A percentile compares a stretch with the other conserved stretches of the same genome.
Conservation (phyloP, 1,140 invertebrate species). For the Dinothrombium tinctorium region DNA sequence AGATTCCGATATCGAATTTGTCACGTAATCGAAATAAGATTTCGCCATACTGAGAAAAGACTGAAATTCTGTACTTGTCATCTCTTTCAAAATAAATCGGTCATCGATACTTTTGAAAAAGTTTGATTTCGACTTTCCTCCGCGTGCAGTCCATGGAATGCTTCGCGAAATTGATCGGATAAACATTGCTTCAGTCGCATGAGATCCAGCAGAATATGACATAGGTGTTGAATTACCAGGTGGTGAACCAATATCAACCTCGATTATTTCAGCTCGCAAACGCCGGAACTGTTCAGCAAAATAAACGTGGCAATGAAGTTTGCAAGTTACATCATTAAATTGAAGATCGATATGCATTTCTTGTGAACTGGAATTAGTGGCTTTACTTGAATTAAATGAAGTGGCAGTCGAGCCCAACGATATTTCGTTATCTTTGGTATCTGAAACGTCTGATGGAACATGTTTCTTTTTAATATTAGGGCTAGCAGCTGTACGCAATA, state of each 20-base stretch:
- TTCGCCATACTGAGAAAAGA: conserved; percentile 82
- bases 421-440: background rate
- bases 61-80: conserved; percentile 69
- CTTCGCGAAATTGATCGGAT: conserved; percentile 62
- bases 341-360: conserved; percentile 42
- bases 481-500: conserved; percentile 11
- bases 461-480: background rate
- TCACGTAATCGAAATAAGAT: conserved; percentile 79
- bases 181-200: conserved; percentile 23
- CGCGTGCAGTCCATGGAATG: conserved; percentile 67
- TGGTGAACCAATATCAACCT: too few species aligned
- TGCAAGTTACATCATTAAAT: conserved; percentile 41
- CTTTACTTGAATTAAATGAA: background rate
- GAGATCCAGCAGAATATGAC: too few species aligned
- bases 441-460: background rate
- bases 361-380: conserved; percentile 2
- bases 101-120: conserved; percentile 93
- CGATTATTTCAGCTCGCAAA: conserved; percentile 40
- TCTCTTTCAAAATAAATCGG: conserved; percentile 89
- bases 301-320: conserved; percentile 59
- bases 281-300: conserved; percentile 62
- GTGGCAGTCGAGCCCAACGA: background rate
- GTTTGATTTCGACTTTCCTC: conserved; percentile 83
- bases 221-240: too few species aligned
- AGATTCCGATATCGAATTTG: conserved; percentile 34